These are phyloP conservation scores for Drosophila paranaensis DNA, from an alignment of 2,888 invertebrate species.

Conservation along the genomic window DNA sequence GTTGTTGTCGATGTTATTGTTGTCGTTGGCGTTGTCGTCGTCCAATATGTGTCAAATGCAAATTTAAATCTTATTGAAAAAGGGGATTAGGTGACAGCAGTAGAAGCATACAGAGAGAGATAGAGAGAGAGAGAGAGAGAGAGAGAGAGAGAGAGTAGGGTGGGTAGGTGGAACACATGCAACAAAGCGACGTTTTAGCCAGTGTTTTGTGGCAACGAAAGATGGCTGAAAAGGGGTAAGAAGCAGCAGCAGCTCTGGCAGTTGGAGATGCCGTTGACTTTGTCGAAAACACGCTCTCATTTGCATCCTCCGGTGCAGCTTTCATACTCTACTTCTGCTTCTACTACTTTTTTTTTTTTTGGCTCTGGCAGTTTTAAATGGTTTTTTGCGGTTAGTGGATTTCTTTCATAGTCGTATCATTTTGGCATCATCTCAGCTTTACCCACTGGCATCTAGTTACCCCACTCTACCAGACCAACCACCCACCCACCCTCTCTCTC, in stretches of 20 bases:
- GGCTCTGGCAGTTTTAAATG: constrained; percentile 66
- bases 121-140: background rate
- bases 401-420: constrained; percentile 58
- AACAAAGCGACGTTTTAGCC: constrained; percentile 46
- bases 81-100: constrained; percentile 80
- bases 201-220: constrained; percentile 55
- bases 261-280: constrained; percentile 38
- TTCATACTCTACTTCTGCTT: background rate
- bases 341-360: constrained; percentile 9
- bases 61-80: constrained; percentile 82
- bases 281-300: constrained; percentile 51
- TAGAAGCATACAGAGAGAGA: constrained; percentile 49
- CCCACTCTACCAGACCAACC: no score
- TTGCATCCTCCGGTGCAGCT: constrained; percentile 42
- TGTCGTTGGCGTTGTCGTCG: constrained; percentile 62
- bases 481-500: background rate
- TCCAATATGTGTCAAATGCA: constrained; percentile 81
- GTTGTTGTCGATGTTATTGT: constrained; percentile 47
- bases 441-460: background rate
- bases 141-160: background rate
- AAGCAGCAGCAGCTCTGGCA: background rate
- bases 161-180: constrained; percentile 15
- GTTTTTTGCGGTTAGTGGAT: constrained; percentile 58
- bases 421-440: constrained; percentile 51
- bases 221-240: background rate